Conservation (phyloP, 2,888 invertebrate species). For the Leistus spinibarbis region DNA sequence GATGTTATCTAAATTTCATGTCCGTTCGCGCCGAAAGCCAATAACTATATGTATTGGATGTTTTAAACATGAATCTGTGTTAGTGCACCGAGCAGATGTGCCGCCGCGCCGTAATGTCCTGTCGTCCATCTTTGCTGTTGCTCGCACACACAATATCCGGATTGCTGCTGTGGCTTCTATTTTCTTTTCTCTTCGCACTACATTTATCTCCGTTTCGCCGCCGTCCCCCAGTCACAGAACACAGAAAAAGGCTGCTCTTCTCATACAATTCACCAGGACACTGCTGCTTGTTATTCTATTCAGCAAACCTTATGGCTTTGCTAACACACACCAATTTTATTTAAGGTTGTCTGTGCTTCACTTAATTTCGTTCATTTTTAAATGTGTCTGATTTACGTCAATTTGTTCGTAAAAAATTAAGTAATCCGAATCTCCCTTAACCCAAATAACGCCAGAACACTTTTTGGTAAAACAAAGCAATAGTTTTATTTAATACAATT, state of each 20-base stretch:
- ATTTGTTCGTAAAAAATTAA: too few relatives aligned
- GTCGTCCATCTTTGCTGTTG: conserved; percentile 35
- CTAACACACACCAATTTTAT: too few relatives aligned
- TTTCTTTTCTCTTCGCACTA: conserved; percentile 46
- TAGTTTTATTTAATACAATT: too few relatives aligned
- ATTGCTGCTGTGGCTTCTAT: conserved; percentile 40
- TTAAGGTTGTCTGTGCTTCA: too few relatives aligned
- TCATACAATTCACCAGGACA: too few relatives aligned
- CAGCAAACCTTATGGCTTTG: too few relatives aligned
- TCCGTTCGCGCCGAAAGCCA: conserved; percentile 13
- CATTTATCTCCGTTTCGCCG: conserved; percentile 44
- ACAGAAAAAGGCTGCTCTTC: background rate
- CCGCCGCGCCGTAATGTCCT: conserved; percentile 26
- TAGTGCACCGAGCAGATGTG: conserved; percentile 8
- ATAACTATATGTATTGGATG: conserved; percentile 39
- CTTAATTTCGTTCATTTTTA: too few relatives aligned
- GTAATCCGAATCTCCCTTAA: too few relatives aligned
- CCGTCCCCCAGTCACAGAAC: background rate
- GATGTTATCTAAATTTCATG: conserved; percentile 36
- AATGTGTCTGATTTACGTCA: too few relatives aligned
- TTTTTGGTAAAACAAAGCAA: too few relatives aligned
- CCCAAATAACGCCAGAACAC: too few relatives aligned
- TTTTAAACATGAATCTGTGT: conserved; percentile 33
- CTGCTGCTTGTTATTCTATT: too few relatives aligned
- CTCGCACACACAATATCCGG: conserved; percentile 30